Conservation (phyloP, 2,888 invertebrate species). For the Iphiclides podalirius region DNA sequence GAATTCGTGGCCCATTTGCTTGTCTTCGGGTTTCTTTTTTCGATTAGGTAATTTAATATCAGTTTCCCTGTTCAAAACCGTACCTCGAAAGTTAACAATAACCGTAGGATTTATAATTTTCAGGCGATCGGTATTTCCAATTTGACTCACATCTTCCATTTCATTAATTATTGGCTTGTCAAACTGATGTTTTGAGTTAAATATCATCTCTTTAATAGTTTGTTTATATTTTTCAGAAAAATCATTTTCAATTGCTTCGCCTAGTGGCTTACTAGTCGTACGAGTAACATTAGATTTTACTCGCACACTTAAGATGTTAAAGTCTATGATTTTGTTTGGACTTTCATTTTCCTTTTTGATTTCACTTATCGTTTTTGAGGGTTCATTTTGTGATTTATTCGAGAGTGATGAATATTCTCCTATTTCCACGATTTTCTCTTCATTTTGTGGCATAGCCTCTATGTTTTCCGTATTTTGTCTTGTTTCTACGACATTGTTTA, state of each 20-base stretch:
- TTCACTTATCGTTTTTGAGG: constrained; percentile 41
- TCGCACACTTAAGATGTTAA: background rate
- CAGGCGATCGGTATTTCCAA: constrained; percentile 69
- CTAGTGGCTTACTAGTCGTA: background rate
- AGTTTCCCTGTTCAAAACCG: constrained; percentile 59
- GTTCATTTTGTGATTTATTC: too few relatives aligned
- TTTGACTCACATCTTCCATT: constrained; percentile 70
- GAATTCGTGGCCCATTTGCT: too few relatives aligned
- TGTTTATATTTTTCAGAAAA: constrained; percentile 32
- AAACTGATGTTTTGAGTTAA: constrained; percentile 25
- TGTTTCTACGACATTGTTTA: background rate
- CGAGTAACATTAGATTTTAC: background rate
- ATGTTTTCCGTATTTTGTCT: background rate
- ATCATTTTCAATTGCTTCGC: constrained; percentile 42
- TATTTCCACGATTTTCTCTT: constrained; percentile 23
- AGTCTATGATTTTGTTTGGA: background rate
- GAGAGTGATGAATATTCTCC: constrained; percentile 6
- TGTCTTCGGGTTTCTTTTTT: constrained; percentile 23
- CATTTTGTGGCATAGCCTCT: background rate
- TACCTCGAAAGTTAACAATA: constrained; percentile 69
- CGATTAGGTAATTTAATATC: constrained; percentile 57
- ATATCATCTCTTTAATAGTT: constrained; percentile 26
- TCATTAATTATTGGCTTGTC: constrained; percentile 50
- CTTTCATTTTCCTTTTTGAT: background rate
- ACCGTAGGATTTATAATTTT: constrained; percentile 71